These are phyloP conservation scores for Pangasius mekongensis DNA, from an alignment of 2,797 vertebrate species.

Conservation along the genomic window DNA sequence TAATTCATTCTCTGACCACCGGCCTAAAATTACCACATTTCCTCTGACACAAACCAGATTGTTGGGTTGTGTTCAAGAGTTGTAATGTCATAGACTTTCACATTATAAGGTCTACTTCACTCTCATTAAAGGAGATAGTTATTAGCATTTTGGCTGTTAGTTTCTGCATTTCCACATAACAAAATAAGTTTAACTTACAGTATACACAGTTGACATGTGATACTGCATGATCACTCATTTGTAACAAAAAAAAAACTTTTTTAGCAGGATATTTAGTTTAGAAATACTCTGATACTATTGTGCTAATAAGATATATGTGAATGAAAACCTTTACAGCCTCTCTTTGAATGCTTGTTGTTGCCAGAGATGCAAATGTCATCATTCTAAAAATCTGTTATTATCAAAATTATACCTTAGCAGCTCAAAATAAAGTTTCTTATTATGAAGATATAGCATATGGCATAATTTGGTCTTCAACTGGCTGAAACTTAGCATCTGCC, in stretches of 20 bases:
- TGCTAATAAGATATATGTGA: background rate
- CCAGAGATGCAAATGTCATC: background rate
- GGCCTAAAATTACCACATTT: constrained; percentile 7
- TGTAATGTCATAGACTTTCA: background rate
- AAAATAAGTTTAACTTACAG: background rate
- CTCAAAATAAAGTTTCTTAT: background rate
- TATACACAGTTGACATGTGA: background rate
- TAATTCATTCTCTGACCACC: background rate
- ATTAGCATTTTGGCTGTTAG: background rate
- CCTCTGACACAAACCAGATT: background rate
- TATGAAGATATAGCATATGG: background rate
- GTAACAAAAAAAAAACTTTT: background rate
- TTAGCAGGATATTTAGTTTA: background rate
- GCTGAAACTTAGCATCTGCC: background rate
- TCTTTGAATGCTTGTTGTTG: background rate
- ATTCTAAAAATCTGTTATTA: background rate
- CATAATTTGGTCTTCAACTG: background rate
- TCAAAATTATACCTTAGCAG: background rate
- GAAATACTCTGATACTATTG: background rate
- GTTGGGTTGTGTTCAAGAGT: background rate
- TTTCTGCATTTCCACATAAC: background rate
- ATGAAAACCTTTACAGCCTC: background rate
- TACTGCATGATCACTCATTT: background rate
- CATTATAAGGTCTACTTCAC: background rate
- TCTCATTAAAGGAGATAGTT: background rate